Base-by-base conservation (phyloP, 2,888 invertebrate genomes). In the Drosophila kuntzei region DNA sequence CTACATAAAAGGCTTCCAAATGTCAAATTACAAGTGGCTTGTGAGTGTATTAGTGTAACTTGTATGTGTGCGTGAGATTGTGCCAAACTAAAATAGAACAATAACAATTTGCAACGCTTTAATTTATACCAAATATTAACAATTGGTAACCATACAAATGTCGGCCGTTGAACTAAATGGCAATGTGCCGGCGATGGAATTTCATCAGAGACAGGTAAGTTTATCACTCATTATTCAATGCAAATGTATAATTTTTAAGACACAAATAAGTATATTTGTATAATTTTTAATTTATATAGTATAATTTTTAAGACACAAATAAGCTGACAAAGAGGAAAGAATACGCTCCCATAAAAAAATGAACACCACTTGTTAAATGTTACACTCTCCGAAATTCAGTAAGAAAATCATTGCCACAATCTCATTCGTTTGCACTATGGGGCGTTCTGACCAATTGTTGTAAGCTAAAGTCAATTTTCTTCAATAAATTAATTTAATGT, bases 151-250 rank as follows among this genome's bases (percentile, higher is more conserved):
- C 14, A 7, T 6, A 36, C 79, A 80, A 89, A 90, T 90, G 90
- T 90, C 90, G 47, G 80, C 89, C 63, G 78, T 89, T 66, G 91
- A 90, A 71, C 72, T 90, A 47, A 90, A 89, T 85, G 89, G 86
- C 69, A 79, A 79, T 73, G 79, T 82, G 71, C 80, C 90, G 37
- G 76, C 74, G 39, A 80, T 89, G 86, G 91, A 90, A 69, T 90
- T 89, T 71, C 90, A 85, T 71, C 89, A 88, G 66, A 80, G 81
- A 76, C 87, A 90, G 90, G 90, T 90, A 61, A 90, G 88, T 27
- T 27, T 1, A 27, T 22, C 8, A 1, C 1, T 27, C 27, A 27
- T 27, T 27, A 27, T 8, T 27, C 2, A 7, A 9, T n/a, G n/a
- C n/a, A n/a, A n/a, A n/a, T n/a, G n/a, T n/a, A n/a, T n/a, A n/a